Base-by-base conservation (phyloP, 2,113 vertebrate species). In the Esox niger region DNA sequence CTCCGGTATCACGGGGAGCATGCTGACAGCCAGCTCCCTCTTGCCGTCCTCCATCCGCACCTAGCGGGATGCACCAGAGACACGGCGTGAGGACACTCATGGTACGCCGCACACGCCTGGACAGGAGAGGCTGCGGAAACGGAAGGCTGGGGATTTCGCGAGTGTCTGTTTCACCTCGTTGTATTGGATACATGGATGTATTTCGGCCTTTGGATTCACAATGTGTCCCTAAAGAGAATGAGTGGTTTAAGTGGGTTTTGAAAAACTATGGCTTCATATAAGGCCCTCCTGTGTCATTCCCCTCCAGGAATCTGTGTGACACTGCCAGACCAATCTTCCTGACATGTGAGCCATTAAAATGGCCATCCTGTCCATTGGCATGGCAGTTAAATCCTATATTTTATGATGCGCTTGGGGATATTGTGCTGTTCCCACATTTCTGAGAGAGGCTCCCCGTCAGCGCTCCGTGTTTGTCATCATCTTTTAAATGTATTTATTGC, bases 1-100 rank as follows among this genome's bases (percentile, higher is more conserved):
- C 77, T 93, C 93, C 0, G 95, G 94, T 4, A 90, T 82, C 56
- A 97, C 88, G 20, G 88, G 91, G 74, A 97, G 88, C 84, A 91
- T 90, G 76, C 93, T 96, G 80, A 94, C 89, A 3, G 93, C 87
- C 1, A 78, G 47, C 71, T 92, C 93, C 56, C 90, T 83, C 81
- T 91, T 91, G 32, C 90, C 88, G 54, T 94, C 93, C 67, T 93
- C 92, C 89, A 94, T 85, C 69, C 79, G 62, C 2, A 75, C 79
- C 95, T 96, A 67, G 38, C 60, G 54, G 64, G 57, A 62, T 2
- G 63, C 2, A 38, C 8, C 20, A 58, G 15, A 6, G 21, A 47
- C 56, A 38, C 2, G 31, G n/a, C 26, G 4, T 33, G 0, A 13
- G 15, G 25, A 43, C 35, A 43, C 15, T 15, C 15, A 43, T 15